Evolutionary conservation across 2,797 vertebrate species (phyloP), one percentile per base, ranked within the genome.

Genomic region (Rhodeus uyekii): DNA sequence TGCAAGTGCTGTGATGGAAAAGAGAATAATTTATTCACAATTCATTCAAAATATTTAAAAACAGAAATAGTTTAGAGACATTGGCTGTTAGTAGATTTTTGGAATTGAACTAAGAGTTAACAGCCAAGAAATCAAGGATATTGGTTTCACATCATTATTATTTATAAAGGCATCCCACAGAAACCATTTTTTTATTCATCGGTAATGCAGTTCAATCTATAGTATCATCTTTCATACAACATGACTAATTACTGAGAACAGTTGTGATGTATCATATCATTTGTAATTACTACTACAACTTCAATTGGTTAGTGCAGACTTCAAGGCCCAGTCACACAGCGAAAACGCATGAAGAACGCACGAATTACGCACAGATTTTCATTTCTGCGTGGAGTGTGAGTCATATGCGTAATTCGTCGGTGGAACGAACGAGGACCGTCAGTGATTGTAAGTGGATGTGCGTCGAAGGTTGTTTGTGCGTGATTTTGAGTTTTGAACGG

Each of bases 1-100:
- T 99, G 98, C 91, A 98, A 96, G 87, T 99, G 98, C 98, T 99
- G 83, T 0, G 86, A 87, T 65, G 87, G 90, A 68, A 22, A n/a
- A 76, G 19, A 77, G 19, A 14, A 58, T 39, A 5, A 24, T 73
- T 72, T 53, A 73, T 12, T 53, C 19, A n/a, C 6, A 16, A 53
- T 53, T 24, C 7, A 8, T 12, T 48, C 0, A 14, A 75, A 32
- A 38, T 38, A 24, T 3, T 73, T 50, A 1, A 44, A 73, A 46
- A 73, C 5, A 9, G n/a, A 24, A 36, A 38, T 18, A 39, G 4
- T 16, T 80, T 22, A 73, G 8, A 48, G 29, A 72, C 27, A 71
- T 34, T 34, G 10, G 12, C 69, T 50, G 44, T 34, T 72, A 19
- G 29, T 50, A 72, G 69, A 72, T 72, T n/a, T n/a, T 50, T 34